phyloP scores from a whole-genome alignment of 2,888 invertebrate species.

The Alviniconcha strummeri region DNA sequence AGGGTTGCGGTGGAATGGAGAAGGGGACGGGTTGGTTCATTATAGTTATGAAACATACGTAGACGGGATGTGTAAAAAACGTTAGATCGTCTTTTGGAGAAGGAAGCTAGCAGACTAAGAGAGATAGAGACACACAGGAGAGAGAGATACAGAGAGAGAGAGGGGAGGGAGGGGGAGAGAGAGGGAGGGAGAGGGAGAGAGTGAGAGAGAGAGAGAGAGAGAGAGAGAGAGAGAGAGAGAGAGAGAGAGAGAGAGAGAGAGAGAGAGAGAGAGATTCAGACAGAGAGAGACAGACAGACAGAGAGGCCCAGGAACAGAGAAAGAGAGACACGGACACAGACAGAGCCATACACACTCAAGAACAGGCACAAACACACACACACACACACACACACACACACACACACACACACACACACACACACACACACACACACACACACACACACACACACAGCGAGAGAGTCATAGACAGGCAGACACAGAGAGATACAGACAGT shows the following conservation, averaged over 20 bases:
- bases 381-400: neutral
- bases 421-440: constrained; percentile 5
- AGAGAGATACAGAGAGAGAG: constrained; percentile 3
- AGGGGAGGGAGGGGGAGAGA: neutral
- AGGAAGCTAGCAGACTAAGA: neutral
- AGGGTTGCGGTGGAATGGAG: neutral
- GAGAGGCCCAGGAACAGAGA: neutral
- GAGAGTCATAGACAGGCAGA: no score
- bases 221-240: neutral
- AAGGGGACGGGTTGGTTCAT: no score
- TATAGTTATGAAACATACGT: no score
- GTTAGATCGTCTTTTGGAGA: neutral
- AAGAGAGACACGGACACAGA: neutral
- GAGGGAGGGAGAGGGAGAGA: no score
- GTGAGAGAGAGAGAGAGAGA: neutral
- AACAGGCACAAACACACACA: neutral
- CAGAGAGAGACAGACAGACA: neutral
- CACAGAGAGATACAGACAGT: no score
- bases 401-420: constrained; percentile 15
- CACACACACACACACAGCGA: neutral
- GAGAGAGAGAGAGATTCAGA: neutral
- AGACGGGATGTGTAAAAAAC: no score
- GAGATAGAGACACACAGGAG: neutral
- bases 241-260: neutral
- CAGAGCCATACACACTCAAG: neutral